Base-by-base conservation (phyloP, 2,888 invertebrate species). In the Metopia argyrocephala region DNA sequence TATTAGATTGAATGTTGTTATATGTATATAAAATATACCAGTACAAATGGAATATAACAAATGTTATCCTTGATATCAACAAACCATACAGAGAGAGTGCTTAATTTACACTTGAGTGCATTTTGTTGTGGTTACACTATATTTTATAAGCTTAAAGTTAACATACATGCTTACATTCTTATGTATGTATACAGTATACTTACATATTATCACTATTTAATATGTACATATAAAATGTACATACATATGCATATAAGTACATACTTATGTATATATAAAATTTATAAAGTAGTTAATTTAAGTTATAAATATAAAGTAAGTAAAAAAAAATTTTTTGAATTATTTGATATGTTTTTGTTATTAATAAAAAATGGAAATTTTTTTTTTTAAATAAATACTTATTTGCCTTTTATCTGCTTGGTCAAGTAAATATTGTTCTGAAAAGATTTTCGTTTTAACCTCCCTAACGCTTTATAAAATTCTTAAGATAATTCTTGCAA, bases 21-120 rank as follows among this genome's bases (percentile, higher is more conserved):
- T n/a, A n/a, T n/a, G n/a, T n/a, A n/a, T n/a, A n/a, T n/a, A n/a
- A n/a, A n/a, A n/a, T n/a, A n/a, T n/a, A n/a, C n/a, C n/a, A n/a
- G n/a, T n/a, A n/a, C n/a, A n/a, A n/a, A n/a, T 57, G 27, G 25
- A 68, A 56, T 68, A 56, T 48, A 50, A 64, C 27, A 50, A 64
- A 64, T 48, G 64, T 50, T 64, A 64, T 64, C 64, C 64, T 64
- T 64, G 64, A 68, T 68, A 68, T 28, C 20, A 48, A 56, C 56
- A 66, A 15, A 38, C 31, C 38, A 38, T 38, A 15, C 9, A 46
- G n/a, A 38, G 52, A 52, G 48, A 59, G 57, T 65, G 28, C 59
- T 75, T 75, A 59, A 59, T 65, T 56, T 66, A 75, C 74, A 59
- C 59, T 75, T 75, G 66, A 75, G 52, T 66, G 59, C 59, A 75